These are phyloP conservation scores for Bacillus rossius DNA, from an alignment of 1,140 invertebrate species.

Conservation along the genomic window DNA sequence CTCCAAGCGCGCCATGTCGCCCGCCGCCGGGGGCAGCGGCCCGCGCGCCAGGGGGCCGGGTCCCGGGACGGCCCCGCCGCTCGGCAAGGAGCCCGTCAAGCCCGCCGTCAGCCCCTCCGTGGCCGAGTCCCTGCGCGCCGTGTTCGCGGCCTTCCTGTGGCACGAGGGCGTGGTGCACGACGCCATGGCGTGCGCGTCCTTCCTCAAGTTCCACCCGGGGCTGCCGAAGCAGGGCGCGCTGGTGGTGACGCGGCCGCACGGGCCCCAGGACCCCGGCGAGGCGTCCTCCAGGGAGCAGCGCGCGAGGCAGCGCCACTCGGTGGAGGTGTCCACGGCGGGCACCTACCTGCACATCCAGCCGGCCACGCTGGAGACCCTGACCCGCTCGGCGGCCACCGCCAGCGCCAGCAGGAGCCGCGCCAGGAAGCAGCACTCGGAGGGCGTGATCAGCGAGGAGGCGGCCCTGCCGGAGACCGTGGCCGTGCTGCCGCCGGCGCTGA, in stretches of 20 bases:
- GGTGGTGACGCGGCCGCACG: slow-evolving; percentile 54
- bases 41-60: neutral
- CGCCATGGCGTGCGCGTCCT: slow-evolving; percentile 95
- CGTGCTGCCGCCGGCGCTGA: slow-evolving; percentile 78
- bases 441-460: slow-evolving; percentile 54
- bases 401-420: slow-evolving; percentile 58
- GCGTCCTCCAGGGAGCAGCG: slow-evolving; percentile 51
- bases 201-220: slow-evolving; percentile 90
- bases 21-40: neutral
- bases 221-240: slow-evolving; percentile 73
- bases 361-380: slow-evolving; percentile 67
- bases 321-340: slow-evolving; percentile 75
- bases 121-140: slow-evolving; percentile 85
- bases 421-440: slow-evolving; percentile 36
- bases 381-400: slow-evolving; percentile 66
- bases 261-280: slow-evolving; percentile 37
- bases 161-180: slow-evolving; percentile 97
- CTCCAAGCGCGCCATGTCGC: slow-evolving; percentile 14
- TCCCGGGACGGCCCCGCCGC: neutral
- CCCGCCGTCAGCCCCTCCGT: slow-evolving; percentile 87
- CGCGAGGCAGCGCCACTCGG: slow-evolving; percentile 73
- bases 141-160: slow-evolving; percentile 95
- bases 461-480: slow-evolving; percentile 47
- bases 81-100: slow-evolving; percentile 52
- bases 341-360: slow-evolving; percentile 74